Base-by-base conservation (phyloP, 1,140 invertebrate species). In the Dryas iulia region DNA sequence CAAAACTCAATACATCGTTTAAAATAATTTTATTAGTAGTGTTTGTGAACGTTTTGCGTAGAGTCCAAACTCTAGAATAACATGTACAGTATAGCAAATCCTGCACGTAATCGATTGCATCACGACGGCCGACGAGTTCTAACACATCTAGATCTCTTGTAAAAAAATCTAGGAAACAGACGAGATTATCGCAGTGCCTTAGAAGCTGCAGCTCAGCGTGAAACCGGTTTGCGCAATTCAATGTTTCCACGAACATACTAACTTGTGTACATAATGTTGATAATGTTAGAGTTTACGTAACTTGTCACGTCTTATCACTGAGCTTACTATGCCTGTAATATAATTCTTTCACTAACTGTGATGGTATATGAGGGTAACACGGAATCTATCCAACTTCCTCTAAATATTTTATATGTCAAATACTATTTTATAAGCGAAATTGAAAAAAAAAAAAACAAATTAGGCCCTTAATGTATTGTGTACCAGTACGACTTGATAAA, bases 181-280 rank as follows among this genome's bases (percentile, higher is more conserved):
- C 57, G 30, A 66, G 65, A 66, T 66, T 60, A 66, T 58, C 63
- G 61, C 62, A 60, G n/a, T 63, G 58, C 39, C 30, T 35, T 66
- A 66, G 57, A 18, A 30, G 39, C 58, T 53, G 47, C 18, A 47
- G 58, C 30, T 56, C 35, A 60, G 54, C 52, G 31, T 47, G 18
- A 26, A 62, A 74, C 72, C 72, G 69, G 72, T 71, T 71, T 66
- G 39, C 62, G 70, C 59, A 75, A 72, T 61, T 52, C 61, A 54
- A 72, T 67, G 63, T 68, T 72, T 69, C 69, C 66, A 72, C 64
- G 66, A 58, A 68, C 31, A 60, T 28, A 57, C 59, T 59, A 68
- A 58, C 69, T 59, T 54, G 60, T 68, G 70, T 66, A 72, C 73
- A 61, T 66, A 66, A 66, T 52, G 56, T 39, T 64, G 69, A 74